A percentile compares a stretch with the other conserved stretches of the same genome.
Conservation (phyloP, 2,888 invertebrate species). For the Rhopalosiphum nymphaeae region DNA sequence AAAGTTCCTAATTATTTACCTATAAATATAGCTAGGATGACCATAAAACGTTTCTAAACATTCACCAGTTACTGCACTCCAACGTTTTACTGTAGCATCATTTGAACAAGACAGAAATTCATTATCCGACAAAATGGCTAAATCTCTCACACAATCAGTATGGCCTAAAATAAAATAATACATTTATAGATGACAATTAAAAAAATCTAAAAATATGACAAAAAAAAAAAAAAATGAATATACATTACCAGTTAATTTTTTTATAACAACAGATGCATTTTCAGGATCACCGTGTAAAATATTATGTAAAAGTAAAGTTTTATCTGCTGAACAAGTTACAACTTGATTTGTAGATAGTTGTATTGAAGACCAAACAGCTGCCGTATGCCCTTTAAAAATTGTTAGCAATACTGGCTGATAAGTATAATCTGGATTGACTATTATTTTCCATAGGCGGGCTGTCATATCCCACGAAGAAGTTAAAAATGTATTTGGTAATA, state of each 20-base stretch:
- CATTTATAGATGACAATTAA: background rate
- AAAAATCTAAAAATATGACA: background rate
- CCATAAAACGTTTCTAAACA: conserved; percentile 83
- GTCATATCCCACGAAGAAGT: conserved; percentile 96
- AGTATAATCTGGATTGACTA: conserved; percentile 69
- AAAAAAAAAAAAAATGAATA: background rate
- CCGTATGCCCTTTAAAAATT: conserved; percentile 78
- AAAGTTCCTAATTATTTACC: conserved; percentile 70
- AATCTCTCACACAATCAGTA: conserved; percentile 89
- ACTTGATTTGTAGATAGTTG: conserved; percentile 75
- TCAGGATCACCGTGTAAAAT: conserved; percentile 20
- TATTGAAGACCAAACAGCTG: conserved; percentile 87
- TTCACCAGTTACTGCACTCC: conserved; percentile 83
- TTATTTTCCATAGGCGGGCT: conserved; percentile 85
- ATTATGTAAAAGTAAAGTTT: conserved; percentile 75
- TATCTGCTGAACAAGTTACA: conserved; percentile 94
- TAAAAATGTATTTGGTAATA: conserved; percentile 74
- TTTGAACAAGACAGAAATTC: conserved; percentile 92
- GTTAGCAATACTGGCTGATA: conserved; percentile 71
- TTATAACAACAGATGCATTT: conserved; percentile 31
- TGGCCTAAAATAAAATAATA: conserved; percentile 76
- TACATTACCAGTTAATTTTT: conserved; percentile 47
- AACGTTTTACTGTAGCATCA: conserved; percentile 88
- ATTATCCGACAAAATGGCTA: conserved; percentile 77
- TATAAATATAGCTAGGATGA: conserved; percentile 91